A percentile compares a stretch with the other conserved stretches of the same genome.
Conservation (phyloP, 2,797 vertebrate species). For the Lycodopsis pacificus region DNA sequence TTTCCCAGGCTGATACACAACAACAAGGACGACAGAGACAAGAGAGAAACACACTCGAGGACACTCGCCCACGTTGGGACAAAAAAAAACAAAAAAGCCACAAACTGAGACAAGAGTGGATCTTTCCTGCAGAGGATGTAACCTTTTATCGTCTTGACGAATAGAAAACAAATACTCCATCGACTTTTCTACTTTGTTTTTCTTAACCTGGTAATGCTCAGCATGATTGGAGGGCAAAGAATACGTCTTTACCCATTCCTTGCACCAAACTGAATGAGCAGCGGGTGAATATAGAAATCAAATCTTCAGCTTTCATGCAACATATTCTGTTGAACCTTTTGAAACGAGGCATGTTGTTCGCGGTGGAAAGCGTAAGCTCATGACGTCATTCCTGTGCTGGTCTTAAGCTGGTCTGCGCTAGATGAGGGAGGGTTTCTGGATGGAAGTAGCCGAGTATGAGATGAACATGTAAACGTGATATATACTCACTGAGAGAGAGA, state of each 20-base stretch:
- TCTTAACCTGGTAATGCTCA: constrained; percentile 80
- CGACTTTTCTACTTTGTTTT: constrained; percentile 23
- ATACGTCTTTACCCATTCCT: constrained; percentile 30
- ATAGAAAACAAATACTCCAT: background rate
- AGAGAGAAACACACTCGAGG: constrained; percentile 72
- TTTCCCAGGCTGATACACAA: constrained; percentile 81
- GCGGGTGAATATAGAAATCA: constrained; percentile 70
- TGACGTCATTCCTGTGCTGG: constrained; percentile 67
- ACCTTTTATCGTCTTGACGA: constrained; percentile 19
- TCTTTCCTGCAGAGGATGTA: constrained; percentile 49
- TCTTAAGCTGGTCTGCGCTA: constrained; percentile 71
- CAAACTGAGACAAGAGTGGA: background rate
- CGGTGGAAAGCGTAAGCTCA: constrained; percentile 62
- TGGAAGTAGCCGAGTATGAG: constrained; percentile 84
- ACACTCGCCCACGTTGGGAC: constrained; percentile 66
- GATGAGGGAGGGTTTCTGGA: constrained; percentile 74
- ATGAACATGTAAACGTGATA: constrained; percentile 93
- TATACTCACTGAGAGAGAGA: constrained; percentile 94
- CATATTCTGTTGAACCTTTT: constrained; percentile 36
- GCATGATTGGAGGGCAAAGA: constrained; percentile 55
- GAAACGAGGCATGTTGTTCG: constrained; percentile 53
- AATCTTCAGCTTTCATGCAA: constrained; percentile 73
- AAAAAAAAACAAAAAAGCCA: constrained; percentile 13
- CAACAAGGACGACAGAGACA: constrained; percentile 79
- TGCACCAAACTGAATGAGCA: constrained; percentile 73